Evolutionary conservation across 1,140 invertebrate species (phyloP).

Genomic region (Condylostylus longicornis): DNA sequence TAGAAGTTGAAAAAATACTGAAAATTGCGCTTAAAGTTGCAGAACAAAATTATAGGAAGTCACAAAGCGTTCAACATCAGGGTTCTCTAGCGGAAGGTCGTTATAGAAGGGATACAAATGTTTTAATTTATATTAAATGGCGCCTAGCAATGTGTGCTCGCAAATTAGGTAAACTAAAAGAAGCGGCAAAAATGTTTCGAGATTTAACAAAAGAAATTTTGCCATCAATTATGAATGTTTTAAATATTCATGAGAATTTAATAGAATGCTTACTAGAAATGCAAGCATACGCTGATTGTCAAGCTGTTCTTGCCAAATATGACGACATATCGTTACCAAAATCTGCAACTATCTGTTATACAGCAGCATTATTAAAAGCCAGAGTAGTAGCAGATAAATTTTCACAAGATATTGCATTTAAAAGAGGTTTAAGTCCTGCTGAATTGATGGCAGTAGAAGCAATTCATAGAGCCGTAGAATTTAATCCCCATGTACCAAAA

Average conservation of each 20-base stretch:
- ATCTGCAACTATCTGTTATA: conserved; percentile 95
- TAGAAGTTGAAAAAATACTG: conserved; percentile 75
- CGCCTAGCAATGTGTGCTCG: conserved; percentile 92
- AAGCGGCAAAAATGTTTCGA: conserved; percentile 93
- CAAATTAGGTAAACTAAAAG: conserved; percentile 82
- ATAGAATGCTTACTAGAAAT: conserved; percentile 91
- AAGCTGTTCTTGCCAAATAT: conserved; percentile 90
- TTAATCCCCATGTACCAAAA: conserved; percentile 97
- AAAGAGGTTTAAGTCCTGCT: conserved; percentile 70
- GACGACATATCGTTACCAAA: conserved; percentile 93
- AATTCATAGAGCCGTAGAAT: conserved; percentile 93
- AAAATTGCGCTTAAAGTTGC: conserved; percentile 79
- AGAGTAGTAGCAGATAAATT: conserved; percentile 84
- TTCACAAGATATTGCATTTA: conserved; percentile 76
- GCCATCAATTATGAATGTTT: conserved; percentile 78
- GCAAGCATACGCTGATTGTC: conserved; percentile 85
- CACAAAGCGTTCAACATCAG: conserved; percentile 63
- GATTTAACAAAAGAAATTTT: conserved; percentile 95
- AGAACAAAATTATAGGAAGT: conserved; percentile 62
- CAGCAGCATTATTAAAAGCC: conserved; percentile 85
- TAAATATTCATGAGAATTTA: conserved; percentile 95
- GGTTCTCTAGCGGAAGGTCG: conserved; percentile 60
- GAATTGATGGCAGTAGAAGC: conserved; percentile 94
- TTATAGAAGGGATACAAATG: conserved; percentile 85
- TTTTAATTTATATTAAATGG: conserved; percentile 88